Evolutionary conservation across 2,113 vertebrate species (phyloP).

Genomic region (Ciconia boyciana): DNA sequence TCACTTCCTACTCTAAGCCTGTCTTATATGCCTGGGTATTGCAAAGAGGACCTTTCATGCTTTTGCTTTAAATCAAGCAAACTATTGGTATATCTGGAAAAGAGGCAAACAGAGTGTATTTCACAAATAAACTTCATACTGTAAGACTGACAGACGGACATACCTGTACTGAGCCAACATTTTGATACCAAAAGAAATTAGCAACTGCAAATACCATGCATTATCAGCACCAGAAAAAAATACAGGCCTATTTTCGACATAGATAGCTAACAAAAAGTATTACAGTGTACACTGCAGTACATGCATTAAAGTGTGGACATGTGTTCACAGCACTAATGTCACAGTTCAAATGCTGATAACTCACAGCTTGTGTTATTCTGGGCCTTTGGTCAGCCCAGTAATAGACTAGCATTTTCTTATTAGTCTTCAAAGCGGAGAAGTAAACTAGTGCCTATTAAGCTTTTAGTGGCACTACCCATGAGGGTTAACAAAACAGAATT

Average conservation of each 20-base stretch:
- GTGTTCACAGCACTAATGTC: background rate
- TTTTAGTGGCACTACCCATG: background rate
- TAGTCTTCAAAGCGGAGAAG: background rate
- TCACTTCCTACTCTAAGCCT: background rate
- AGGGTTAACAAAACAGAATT: background rate
- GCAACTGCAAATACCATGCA: background rate
- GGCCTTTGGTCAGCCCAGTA: background rate
- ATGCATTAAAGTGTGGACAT: background rate
- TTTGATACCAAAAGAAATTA: background rate
- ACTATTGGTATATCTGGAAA: background rate
- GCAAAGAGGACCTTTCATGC: background rate
- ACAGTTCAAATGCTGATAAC: background rate
- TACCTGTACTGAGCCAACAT: background rate
- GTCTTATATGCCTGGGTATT: background rate
- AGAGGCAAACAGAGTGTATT: background rate
- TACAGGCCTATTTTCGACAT: background rate
- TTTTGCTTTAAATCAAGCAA: background rate
- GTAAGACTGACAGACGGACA: background rate
- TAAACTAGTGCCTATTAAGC: background rate
- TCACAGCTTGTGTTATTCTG: background rate
- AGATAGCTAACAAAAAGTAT: background rate
- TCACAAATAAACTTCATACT: background rate
- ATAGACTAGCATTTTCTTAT: background rate
- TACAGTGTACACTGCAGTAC: background rate
- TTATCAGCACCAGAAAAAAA: background rate